These are phyloP conservation scores for Tetragonula clypearis DNA, from an alignment of 1,140 invertebrate genomes.

Conservation along the genomic window DNA sequence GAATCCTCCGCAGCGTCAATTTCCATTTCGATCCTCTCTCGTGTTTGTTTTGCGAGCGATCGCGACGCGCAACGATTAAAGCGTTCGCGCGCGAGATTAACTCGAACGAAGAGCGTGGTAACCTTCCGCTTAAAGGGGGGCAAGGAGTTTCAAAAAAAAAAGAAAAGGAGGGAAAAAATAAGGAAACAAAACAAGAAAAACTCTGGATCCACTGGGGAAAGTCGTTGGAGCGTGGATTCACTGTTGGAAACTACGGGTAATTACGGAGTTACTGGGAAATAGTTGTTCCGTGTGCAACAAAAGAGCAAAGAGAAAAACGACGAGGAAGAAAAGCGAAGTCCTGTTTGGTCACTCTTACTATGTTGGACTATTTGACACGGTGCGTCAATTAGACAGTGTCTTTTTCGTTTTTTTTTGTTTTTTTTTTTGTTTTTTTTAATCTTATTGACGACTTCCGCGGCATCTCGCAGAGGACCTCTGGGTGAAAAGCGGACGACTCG, in stretches of 20 bases:
- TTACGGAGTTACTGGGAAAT: slow-evolving; percentile 75
- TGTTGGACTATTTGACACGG: slow-evolving; percentile 9
- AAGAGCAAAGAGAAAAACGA: background rate
- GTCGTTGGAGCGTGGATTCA: slow-evolving; percentile 61
- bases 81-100: background rate
- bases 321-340: background rate
- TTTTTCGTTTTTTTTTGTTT: too few relatives aligned
- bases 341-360: slow-evolving; percentile 4
- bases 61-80: background rate
- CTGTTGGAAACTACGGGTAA: slow-evolving; percentile 76
- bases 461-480: slow-evolving; percentile 4
- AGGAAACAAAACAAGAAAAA: slow-evolving; percentile 49
- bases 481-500: slow-evolving; percentile 35
- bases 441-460: slow-evolving; percentile 5
- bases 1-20: background rate
- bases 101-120: background rate
- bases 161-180: background rate
- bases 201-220: slow-evolving; percentile 42
- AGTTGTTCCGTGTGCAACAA: slow-evolving; percentile 53
- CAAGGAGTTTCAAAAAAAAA: slow-evolving; percentile 53
- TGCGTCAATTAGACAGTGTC: slow-evolving; percentile 26
- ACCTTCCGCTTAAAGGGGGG: background rate
- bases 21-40: background rate
- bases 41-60: background rate
- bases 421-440: background rate